Evolutionary conservation across 2,797 vertebrate genomes (phyloP).

Genomic region (Artibeus jamaicensis): DNA sequence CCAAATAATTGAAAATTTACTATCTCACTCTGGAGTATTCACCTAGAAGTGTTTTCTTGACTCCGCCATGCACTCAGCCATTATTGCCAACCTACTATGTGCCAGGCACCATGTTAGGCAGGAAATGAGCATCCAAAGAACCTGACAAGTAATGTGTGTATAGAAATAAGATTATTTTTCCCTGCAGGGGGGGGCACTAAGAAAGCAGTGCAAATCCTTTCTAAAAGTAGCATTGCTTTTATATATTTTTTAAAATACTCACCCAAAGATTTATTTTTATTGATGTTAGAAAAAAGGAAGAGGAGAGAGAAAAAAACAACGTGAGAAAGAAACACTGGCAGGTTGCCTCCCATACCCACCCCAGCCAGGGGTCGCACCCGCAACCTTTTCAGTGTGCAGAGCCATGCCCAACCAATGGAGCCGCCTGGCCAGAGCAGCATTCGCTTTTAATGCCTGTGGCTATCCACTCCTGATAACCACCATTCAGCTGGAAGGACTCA

Average conservation of each 20-base stretch:
- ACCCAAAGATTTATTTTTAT: background rate
- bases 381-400: background rate
- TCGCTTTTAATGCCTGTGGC: background rate
- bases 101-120: background rate
- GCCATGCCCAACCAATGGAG: background rate
- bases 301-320: background rate
- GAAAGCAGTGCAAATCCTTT: slow-evolving; percentile 40
- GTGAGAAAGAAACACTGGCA: background rate
- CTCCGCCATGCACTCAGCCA: background rate
- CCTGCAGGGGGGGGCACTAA: background rate
- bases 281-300: background rate
- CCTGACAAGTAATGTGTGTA: background rate
- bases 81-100: slow-evolving; percentile 39
- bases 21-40: background rate
- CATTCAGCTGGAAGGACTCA: background rate
- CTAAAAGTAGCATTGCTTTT: slow-evolving; percentile 4
- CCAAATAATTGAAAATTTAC: background rate
- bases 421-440: background rate
- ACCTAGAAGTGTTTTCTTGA: background rate
- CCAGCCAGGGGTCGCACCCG: background rate
- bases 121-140: background rate
- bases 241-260: background rate
- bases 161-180: slow-evolving; percentile 19
- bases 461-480: background rate
- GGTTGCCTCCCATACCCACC: background rate